Evolutionary conservation across 2,888 invertebrate genomes (phyloP).

Genomic region (Xanthostigma xanthostigma): DNA sequence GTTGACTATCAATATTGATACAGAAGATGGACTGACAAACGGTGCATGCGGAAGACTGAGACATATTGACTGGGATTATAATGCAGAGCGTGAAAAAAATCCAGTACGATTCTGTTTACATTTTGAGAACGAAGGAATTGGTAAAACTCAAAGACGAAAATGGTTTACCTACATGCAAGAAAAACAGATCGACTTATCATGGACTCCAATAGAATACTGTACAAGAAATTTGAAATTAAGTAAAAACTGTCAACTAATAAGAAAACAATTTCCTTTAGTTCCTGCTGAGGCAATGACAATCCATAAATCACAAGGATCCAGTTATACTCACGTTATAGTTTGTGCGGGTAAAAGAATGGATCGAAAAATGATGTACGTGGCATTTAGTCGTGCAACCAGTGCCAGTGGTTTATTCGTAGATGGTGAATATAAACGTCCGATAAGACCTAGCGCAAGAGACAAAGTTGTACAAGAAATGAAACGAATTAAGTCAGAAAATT

Average conservation of each 20-base stretch:
- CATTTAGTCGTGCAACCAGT: too few relatives aligned
- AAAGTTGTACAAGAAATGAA: too few relatives aligned
- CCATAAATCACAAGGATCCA: background rate
- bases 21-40: background rate
- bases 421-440: too few relatives aligned
- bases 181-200: background rate
- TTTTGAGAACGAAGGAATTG: background rate
- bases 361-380: too few relatives aligned
- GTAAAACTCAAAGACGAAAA: background rate
- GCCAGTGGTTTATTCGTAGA: too few relatives aligned
- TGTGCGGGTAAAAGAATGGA: background rate
- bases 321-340: background rate
- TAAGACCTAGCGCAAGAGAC: too few relatives aligned
- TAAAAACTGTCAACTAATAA: background rate
- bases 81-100: background rate
- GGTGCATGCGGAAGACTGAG: background rate
- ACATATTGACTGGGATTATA: background rate
- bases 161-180: background rate
- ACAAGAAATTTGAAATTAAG: background rate
- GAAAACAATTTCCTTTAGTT: conserved; percentile 1
- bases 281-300: conserved; percentile 2
- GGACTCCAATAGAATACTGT: background rate
- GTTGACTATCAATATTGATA: background rate
- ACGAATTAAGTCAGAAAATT: too few relatives aligned
- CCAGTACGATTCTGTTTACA: background rate